These are phyloP conservation scores for Silurus asotus DNA, from an alignment of 2,113 vertebrate species.

Conservation along the genomic window DNA sequence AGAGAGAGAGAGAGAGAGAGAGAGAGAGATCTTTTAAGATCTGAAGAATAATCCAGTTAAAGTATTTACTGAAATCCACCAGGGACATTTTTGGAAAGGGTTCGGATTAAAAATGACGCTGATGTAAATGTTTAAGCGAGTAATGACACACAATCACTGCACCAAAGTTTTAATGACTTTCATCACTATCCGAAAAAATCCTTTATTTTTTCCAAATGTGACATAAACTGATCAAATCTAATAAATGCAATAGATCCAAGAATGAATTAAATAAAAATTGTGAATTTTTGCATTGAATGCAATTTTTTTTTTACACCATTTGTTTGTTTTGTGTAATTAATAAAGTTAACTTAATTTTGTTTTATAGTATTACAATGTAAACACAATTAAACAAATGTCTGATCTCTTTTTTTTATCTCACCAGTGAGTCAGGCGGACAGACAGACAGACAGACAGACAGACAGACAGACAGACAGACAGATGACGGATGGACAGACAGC, in stretches of 20 bases:
- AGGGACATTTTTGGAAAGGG: conserved; percentile 59
- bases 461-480: too few species aligned
- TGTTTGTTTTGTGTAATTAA: not conserved
- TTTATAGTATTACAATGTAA: not conserved
- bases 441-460: too few species aligned
- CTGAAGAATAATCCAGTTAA: conserved; percentile 70
- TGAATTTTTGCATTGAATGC: too few species aligned
- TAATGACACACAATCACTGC: not conserved
- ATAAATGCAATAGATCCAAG: not conserved
- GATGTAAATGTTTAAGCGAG: not conserved
- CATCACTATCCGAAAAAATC: not conserved
- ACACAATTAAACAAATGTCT: not conserved
- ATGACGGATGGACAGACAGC: too few species aligned
- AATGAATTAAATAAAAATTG: not conserved
- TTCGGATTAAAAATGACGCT: conserved; percentile 21
- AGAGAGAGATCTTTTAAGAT: not conserved
- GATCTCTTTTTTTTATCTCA: not conserved
- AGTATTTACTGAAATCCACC: conserved; percentile 67
- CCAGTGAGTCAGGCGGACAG: too few species aligned
- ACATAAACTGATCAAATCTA: not conserved
- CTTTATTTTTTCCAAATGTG: not conserved
- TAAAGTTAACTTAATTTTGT: not conserved
- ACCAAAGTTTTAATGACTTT: not conserved
- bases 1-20: not conserved
- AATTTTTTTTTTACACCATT: not conserved